Conservation (phyloP, 2,113 vertebrate species). For the Pithys albifrons region DNA sequence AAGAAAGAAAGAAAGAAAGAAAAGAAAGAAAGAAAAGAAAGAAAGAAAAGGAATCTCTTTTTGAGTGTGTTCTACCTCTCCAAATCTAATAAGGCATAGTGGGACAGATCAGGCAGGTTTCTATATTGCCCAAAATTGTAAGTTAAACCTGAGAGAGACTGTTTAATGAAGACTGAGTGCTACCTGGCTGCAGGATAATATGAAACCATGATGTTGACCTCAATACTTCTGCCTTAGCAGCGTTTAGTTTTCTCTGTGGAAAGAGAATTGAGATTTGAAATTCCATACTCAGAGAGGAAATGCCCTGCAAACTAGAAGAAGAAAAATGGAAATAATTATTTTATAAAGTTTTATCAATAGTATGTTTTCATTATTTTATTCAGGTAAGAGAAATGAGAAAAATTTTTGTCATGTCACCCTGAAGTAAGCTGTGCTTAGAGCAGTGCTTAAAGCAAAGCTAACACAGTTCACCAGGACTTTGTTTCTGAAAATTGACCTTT, state of each 20-base stretch:
- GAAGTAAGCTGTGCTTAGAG: not conserved
- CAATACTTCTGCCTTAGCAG: not conserved
- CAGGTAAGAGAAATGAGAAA: not conserved
- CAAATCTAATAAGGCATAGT: not conserved
- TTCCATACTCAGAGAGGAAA: not conserved
- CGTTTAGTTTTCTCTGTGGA: not conserved
- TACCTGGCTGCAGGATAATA: not conserved
- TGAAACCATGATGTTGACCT: not conserved
- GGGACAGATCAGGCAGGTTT: not conserved
- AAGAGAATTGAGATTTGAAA: not conserved
- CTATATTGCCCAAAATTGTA: not conserved
- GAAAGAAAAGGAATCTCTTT: not conserved
- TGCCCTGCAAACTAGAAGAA: not conserved
- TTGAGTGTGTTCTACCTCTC: not conserved
- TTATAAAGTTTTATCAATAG: not conserved
- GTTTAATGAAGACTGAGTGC: not conserved
- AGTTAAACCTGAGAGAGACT: not conserved
- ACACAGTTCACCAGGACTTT: not conserved
- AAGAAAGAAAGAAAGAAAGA: not conserved
- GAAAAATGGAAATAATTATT: not conserved
- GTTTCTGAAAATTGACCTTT: not conserved
- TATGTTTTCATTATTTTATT: not conserved
- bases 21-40: not conserved
- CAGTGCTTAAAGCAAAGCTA: not conserved
- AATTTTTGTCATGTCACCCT: accelerated